Conservation (phyloP, 1,140 invertebrate species). For the Tetranychus cinnabarinus region DNA sequence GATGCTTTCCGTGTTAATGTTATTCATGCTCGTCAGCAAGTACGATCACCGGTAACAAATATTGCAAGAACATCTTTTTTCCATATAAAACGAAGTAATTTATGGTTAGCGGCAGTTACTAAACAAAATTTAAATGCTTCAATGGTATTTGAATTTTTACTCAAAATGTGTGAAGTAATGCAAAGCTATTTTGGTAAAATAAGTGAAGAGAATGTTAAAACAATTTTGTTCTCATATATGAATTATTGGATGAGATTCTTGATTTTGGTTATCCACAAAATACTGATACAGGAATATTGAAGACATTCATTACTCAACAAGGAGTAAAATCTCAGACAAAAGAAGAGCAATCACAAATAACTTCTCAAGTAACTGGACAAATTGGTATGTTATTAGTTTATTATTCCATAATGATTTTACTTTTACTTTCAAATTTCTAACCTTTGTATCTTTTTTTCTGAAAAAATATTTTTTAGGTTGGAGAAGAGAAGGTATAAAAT, state of each 20-base stretch:
- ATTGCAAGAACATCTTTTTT: slow-evolving; percentile 98
- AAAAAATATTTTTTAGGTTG: slow-evolving; percentile 40
- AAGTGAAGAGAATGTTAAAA: slow-evolving; percentile 99
- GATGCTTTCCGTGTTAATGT: slow-evolving; percentile 98
- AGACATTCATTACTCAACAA: slow-evolving; percentile 98
- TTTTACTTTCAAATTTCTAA: neutral
- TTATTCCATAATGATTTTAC: neutral
- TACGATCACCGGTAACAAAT: slow-evolving; percentile 93
- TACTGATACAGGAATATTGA: slow-evolving; percentile 93
- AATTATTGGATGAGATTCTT: slow-evolving; percentile 93
- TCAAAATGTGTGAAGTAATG: slow-evolving; percentile 99
- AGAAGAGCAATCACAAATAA: slow-evolving; percentile 98
- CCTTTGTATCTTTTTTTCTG: neutral
- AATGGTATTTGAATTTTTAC: slow-evolving; percentile 98
- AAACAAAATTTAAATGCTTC: slow-evolving; percentile 99
- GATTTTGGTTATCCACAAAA: slow-evolving; percentile 99
- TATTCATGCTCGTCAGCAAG: slow-evolving; percentile 95
- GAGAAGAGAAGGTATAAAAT: slow-evolving; percentile 97
- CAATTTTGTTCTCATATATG: slow-evolving; percentile 98
- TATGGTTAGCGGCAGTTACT: slow-evolving; percentile 96
- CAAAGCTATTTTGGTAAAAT: slow-evolving; percentile 99
- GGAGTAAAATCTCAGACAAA: slow-evolving; percentile 96
- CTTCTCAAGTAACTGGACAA: slow-evolving; percentile 45
- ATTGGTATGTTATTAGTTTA: neutral
- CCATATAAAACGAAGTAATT: slow-evolving; percentile 94